These are phyloP conservation scores for Cephalopachus bancanus DNA, from an alignment of 2,797 vertebrate species.

Conservation along the genomic window DNA sequence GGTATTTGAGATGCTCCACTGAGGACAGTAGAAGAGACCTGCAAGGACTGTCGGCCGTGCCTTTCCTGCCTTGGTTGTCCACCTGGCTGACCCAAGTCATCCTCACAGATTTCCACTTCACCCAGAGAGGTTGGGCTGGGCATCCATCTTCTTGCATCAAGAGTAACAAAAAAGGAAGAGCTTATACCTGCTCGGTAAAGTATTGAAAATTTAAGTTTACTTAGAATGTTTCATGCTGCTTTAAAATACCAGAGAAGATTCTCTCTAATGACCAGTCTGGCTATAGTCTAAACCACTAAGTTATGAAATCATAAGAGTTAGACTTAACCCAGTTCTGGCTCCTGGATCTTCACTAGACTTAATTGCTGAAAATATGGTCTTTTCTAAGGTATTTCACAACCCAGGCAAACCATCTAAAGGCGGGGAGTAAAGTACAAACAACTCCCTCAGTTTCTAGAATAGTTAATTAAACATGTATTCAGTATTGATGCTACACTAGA, in stretches of 20 bases:
- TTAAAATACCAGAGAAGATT: not conserved
- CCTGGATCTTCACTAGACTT: not conserved
- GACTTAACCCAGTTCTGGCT: not conserved
- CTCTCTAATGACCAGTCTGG: not conserved
- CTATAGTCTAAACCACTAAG: not conserved
- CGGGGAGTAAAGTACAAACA: not conserved
- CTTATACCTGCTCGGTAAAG: not conserved
- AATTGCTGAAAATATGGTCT: not conserved
- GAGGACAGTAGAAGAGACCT: slow-evolving; percentile 77
- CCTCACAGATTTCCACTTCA: not conserved
- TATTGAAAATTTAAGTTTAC: not conserved
- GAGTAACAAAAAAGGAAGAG: not conserved
- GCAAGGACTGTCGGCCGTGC: slow-evolving; percentile 4
- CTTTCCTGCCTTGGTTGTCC: not conserved
- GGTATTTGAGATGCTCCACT: slow-evolving; percentile 82
- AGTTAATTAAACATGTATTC: not conserved
- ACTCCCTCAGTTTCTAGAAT: not conserved
- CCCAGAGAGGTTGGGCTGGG: not conserved
- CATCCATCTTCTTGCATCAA: not conserved
- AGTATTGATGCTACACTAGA: not conserved
- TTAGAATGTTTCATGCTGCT: not conserved
- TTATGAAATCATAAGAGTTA: not conserved
- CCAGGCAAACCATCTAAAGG: not conserved
- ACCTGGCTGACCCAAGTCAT: not conserved
- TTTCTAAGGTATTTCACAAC: not conserved